Percentiles rank a stretch among this genome's conserved stretches.
Conservation (phyloP, 2,797 vertebrate genomes). For the Nothura maculosa region DNA sequence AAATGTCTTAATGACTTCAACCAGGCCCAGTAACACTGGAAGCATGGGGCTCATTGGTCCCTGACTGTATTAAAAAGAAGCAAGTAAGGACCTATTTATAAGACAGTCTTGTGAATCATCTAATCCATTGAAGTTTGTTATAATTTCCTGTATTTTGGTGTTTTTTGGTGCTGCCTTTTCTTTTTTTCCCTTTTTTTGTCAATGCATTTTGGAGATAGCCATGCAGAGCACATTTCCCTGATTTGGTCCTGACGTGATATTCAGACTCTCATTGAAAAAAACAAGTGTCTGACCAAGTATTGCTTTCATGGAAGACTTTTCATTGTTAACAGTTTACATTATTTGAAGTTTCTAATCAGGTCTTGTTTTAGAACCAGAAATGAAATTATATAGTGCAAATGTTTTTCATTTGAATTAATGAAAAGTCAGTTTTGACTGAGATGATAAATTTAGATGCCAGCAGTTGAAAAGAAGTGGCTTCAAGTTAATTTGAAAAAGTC, state of each 20-base stretch:
- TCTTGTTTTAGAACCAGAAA: background rate
- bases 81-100: slow-evolving; percentile 37
- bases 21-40: slow-evolving; percentile 67
- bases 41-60: slow-evolving; percentile 23
- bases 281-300: background rate
- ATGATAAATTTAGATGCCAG: background rate
- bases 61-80: slow-evolving; percentile 41
- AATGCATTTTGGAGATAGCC: background rate
- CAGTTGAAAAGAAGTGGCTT: background rate
- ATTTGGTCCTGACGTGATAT: background rate
- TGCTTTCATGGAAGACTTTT: background rate
- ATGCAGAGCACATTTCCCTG: background rate
- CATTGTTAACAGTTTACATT: background rate
- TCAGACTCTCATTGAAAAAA: background rate
- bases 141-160: slow-evolving; percentile 15
- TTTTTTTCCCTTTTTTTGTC: background rate
- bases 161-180: background rate
- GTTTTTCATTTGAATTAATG: background rate
- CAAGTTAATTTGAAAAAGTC: background rate
- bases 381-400: background rate
- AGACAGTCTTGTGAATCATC: background rate
- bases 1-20: slow-evolving; percentile 71
- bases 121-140: slow-evolving; percentile 49
- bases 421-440: background rate
- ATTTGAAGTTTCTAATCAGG: background rate